Conservation (phyloP, 2,797 vertebrate genomes). For the Bryconaethiops microstoma region DNA sequence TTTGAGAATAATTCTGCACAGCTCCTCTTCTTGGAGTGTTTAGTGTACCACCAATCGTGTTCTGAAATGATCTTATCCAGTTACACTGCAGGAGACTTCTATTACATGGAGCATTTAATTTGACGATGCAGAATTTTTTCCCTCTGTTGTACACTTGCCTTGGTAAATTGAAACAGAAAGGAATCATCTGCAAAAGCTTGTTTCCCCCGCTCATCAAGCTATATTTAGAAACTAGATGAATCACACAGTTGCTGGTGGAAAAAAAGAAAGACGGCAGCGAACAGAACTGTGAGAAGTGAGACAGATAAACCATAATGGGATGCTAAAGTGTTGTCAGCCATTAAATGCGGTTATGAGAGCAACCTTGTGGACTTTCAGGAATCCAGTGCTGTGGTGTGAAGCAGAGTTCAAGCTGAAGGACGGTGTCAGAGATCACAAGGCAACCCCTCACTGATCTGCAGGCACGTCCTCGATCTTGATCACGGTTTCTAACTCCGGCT, state of each 20-base stretch:
- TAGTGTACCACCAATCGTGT: neutral
- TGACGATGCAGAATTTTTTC: conserved; percentile 21
- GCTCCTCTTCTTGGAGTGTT: neutral
- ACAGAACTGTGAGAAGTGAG: conserved; percentile 18
- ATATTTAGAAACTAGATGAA: conserved; percentile 41
- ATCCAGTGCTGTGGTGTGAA: conserved; percentile 37
- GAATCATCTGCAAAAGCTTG: neutral
- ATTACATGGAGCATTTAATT: conserved; percentile 55
- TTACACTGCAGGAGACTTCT: conserved; percentile 2
- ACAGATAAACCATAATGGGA: conserved; percentile 46
- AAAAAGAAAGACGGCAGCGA: conserved; percentile 11
- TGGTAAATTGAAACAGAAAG: conserved; percentile 31
- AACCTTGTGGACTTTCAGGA: conserved; percentile 38
- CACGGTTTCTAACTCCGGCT: conserved; percentile 12
- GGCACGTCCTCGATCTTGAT: conserved; percentile 39
- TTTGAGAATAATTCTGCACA: no score
- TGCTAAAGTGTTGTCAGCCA: conserved; percentile 32
- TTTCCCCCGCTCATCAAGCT: conserved; percentile 17
- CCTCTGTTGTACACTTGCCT: conserved; percentile 3
- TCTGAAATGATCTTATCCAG: neutral
- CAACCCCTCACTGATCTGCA: conserved; percentile 27
- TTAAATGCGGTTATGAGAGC: conserved; percentile 43
- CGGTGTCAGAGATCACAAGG: conserved; percentile 34
- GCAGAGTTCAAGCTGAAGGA: conserved; percentile 44
- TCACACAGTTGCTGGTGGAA: conserved; percentile 31